These are phyloP conservation scores for Galbula dea DNA, from an alignment of 2,113 vertebrate species.

Conservation along the genomic window DNA sequence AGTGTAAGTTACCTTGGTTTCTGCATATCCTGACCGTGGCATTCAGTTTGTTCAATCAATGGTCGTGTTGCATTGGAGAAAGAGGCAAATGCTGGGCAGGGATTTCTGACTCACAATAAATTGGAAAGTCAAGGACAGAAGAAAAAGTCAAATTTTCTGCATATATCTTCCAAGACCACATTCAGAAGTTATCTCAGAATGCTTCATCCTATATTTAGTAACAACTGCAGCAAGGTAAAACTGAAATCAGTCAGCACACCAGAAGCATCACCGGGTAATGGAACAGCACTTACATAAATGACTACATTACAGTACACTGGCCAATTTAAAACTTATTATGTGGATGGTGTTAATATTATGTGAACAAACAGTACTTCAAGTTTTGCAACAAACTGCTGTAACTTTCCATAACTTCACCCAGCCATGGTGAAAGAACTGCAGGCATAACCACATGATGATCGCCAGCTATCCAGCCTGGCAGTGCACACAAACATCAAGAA, in stretches of 20 bases:
- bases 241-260: background rate
- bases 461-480: background rate
- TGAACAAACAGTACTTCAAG: background rate
- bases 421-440: background rate
- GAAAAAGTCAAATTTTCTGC: background rate
- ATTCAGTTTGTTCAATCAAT: background rate
- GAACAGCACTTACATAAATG: slow-evolving; percentile 24
- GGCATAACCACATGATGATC: background rate
- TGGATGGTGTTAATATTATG: background rate
- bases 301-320: background rate
- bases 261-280: background rate
- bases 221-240: slow-evolving; percentile 23
- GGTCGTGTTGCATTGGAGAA: rapidly evolving
- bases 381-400: slow-evolving; percentile 4
- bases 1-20: background rate
- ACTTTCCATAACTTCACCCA: background rate
- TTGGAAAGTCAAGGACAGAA: background rate
- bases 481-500: background rate
- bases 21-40: background rate
- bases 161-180: background rate
- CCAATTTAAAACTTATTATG: slow-evolving; percentile 30
- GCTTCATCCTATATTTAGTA: background rate
- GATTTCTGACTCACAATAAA: background rate
- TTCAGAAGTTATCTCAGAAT: background rate
- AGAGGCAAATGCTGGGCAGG: background rate